These are phyloP conservation scores for Medauroidea extradentata DNA, from an alignment of 1,140 invertebrate genomes.

Conservation along the genomic window DNA sequence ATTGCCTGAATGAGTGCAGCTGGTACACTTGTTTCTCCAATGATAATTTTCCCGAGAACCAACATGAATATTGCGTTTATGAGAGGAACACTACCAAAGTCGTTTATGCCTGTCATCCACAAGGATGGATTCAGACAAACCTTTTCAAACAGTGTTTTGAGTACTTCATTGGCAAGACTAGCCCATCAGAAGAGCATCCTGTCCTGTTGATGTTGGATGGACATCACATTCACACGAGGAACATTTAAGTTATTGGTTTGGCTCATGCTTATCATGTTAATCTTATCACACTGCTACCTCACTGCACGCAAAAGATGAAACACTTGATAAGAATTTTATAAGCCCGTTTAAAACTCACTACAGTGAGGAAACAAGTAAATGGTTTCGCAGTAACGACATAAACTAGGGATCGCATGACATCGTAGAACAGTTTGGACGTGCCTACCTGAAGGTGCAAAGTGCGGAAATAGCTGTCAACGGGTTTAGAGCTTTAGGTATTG, in stretches of 20 bases:
- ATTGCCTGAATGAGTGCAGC: slow-evolving; percentile 34
- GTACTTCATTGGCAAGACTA: slow-evolving; percentile 24
- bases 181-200: slow-evolving; percentile 21
- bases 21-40: slow-evolving; percentile 29
- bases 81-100: slow-evolving; percentile 33
- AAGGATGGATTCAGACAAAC: slow-evolving; percentile 23
- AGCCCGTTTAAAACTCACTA: slow-evolving; percentile 37
- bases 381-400: background rate
- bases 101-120: slow-evolving; percentile 23
- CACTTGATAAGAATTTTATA: slow-evolving; percentile 41
- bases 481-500: slow-evolving; percentile 24
- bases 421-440: slow-evolving; percentile 11
- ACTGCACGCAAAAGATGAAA: slow-evolving; percentile 40
- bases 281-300: slow-evolving; percentile 22
- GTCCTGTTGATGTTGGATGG: slow-evolving; percentile 34
- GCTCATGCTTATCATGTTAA: slow-evolving; percentile 5
- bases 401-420: slow-evolving; percentile 4
- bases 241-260: slow-evolving; percentile 3
- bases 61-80: slow-evolving; percentile 29
- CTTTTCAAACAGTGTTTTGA: slow-evolving; percentile 28
- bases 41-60: slow-evolving; percentile 21
- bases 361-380: slow-evolving; percentile 24
- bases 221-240: background rate
- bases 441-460: slow-evolving; percentile 13
- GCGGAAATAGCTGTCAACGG: slow-evolving; percentile 23